Evolutionary conservation across 23 tunicate genomes (phyloP).

Genomic region (Diplosoma virens): DNA sequence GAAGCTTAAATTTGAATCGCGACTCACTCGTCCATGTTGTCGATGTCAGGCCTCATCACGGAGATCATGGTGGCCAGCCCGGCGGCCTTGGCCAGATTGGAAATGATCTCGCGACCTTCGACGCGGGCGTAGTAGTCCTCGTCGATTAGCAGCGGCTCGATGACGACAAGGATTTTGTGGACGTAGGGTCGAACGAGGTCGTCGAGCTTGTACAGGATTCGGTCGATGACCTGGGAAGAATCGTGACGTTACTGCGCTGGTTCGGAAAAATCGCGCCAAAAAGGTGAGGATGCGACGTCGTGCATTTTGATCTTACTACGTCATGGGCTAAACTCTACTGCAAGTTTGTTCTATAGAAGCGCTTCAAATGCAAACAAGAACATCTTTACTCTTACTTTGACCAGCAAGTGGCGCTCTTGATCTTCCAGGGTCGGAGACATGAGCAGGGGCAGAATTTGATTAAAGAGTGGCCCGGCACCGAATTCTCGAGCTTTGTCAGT

Average conservation of each 20-base stretch:
- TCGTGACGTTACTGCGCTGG: not conserved
- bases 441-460: constrained; percentile 92
- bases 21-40: constrained; percentile 98
- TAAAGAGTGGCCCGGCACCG: constrained; percentile 99
- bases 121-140: constrained; percentile 99
- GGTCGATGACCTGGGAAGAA: constrained; percentile 63
- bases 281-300: no score
- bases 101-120: constrained; percentile 98
- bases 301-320: no score
- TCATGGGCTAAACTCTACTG: no score
- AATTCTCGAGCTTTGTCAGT: constrained; percentile 98
- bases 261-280: no score
- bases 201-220: constrained; percentile 97
- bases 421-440: constrained; percentile 99
- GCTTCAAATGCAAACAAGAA: not conserved
- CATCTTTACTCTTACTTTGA: constrained; percentile 50
- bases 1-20: no score
- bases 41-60: constrained; percentile 99
- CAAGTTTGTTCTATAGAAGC: not conserved
- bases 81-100: constrained; percentile 98
- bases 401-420: constrained; percentile 96
- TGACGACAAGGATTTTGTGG: constrained; percentile 97
- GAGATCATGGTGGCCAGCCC: constrained; percentile 99
- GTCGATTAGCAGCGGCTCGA: constrained; percentile 97
- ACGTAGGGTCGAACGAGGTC: constrained; percentile 98